These are phyloP conservation scores for Steinernema scapterisci DNA, from an alignment of 2,888 invertebrate genomes.

Conservation along the genomic window DNA sequence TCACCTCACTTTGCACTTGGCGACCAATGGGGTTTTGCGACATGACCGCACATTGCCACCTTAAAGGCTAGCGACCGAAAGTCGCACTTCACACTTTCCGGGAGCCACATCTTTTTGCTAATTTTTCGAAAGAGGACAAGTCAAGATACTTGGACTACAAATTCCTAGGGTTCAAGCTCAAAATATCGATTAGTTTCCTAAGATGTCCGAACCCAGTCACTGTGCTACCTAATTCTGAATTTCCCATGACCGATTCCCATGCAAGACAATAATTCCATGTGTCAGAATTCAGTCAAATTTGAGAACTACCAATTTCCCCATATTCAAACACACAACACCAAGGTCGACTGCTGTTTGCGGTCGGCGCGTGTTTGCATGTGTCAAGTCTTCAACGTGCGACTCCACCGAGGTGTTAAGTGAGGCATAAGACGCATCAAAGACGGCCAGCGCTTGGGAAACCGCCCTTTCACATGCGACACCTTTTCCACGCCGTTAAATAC, in stretches of 20 bases:
- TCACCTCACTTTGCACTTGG: too few species aligned
- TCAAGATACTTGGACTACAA: too few species aligned
- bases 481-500: slow-evolving; percentile 27
- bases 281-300: neutral
- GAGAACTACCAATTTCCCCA: neutral
- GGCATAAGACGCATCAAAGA: slow-evolving; percentile 11
- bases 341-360: neutral
- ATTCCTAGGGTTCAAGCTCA: too few species aligned
- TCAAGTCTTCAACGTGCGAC: neutral
- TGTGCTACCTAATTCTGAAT: too few species aligned
- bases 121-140: too few species aligned
- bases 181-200: too few species aligned
- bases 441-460: slow-evolving; percentile 12
- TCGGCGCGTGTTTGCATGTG: slow-evolving; percentile 19
- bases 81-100: too few species aligned
- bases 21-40: too few species aligned
- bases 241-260: neutral
- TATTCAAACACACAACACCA: neutral
- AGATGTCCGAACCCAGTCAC: too few species aligned
- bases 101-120: too few species aligned
- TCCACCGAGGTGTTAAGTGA: neutral
- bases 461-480: slow-evolving; percentile 31
- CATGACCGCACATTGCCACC: too few species aligned
- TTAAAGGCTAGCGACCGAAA: too few species aligned
- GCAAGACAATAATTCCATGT: neutral